A percentile compares a stretch with the other conserved stretches of the same genome.
Evolutionary conservation across 2,797 vertebrate species (phyloP).

Genomic region (Hipposideros larvatus): DNA sequence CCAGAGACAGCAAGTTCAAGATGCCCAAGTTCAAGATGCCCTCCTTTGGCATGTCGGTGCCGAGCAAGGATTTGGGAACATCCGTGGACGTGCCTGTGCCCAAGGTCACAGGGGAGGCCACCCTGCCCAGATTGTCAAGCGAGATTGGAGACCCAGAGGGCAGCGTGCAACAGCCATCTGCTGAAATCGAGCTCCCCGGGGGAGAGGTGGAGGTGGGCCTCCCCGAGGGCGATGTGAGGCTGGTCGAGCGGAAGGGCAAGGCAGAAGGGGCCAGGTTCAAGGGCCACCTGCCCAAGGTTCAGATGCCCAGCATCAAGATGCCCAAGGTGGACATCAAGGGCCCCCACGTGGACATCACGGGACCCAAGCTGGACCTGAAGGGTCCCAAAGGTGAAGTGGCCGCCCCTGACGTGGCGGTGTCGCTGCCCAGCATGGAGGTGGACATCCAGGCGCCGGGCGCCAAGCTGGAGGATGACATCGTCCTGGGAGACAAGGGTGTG

Average conservation of each 20-base stretch:
- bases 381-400: neutral
- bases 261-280: accelerated
- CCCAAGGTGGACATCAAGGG: neutral
- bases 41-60: neutral
- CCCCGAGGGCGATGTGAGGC: neutral
- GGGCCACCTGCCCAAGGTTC: conserved; percentile 45
- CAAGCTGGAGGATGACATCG: neutral
- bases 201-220: too few relatives aligned
- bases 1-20: neutral
- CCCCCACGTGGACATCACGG: neutral
- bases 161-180: too few relatives aligned
- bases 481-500: neutral
- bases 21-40: neutral
- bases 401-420: neutral
- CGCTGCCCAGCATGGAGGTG: accelerated
- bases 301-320: conserved; percentile 63
- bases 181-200: too few relatives aligned
- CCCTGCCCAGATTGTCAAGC: too few relatives aligned
- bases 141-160: too few relatives aligned
- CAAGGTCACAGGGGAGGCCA: too few relatives aligned
- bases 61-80: neutral
- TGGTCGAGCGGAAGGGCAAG: neutral
- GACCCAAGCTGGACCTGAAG: neutral
- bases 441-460: accelerated
- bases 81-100: neutral